These are phyloP conservation scores for Sphyrna mokarran DNA, from an alignment of 2,113 vertebrate species.

Conservation along the genomic window DNA sequence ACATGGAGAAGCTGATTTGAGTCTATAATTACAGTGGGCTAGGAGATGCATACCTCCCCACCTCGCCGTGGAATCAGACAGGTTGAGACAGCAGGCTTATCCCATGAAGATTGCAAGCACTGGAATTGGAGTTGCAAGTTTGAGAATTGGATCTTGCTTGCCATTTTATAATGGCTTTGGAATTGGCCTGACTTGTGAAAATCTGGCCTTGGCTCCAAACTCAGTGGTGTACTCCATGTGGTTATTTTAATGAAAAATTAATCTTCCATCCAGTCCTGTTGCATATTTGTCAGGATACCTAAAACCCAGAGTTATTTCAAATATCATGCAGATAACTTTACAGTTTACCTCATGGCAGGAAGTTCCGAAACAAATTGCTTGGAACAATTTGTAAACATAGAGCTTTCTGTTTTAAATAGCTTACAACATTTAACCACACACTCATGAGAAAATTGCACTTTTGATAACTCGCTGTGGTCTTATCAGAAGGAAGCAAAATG, in stretches of 20 bases:
- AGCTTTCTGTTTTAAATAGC: background rate
- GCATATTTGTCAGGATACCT: background rate
- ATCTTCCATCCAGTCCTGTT: background rate
- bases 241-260: background rate
- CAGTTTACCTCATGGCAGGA: background rate
- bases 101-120: too few species aligned
- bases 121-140: too few species aligned
- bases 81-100: too few species aligned
- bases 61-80: too few species aligned
- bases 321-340: background rate
- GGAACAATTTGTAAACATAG: background rate
- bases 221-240: too few species aligned
- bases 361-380: background rate
- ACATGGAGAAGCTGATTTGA: too few species aligned
- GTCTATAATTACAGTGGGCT: too few species aligned
- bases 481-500: background rate
- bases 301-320: background rate
- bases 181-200: too few species aligned
- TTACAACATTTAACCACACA: background rate
- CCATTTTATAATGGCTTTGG: too few species aligned
- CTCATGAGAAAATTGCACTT: background rate
- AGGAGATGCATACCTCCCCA: too few species aligned
- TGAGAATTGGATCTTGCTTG: too few species aligned
- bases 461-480: background rate
- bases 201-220: too few species aligned